A percentile compares a stretch with the other conserved stretches of the same genome.
Conservation (phyloP, 2,888 invertebrate species). For the Apomyelois bistriatella region DNA sequence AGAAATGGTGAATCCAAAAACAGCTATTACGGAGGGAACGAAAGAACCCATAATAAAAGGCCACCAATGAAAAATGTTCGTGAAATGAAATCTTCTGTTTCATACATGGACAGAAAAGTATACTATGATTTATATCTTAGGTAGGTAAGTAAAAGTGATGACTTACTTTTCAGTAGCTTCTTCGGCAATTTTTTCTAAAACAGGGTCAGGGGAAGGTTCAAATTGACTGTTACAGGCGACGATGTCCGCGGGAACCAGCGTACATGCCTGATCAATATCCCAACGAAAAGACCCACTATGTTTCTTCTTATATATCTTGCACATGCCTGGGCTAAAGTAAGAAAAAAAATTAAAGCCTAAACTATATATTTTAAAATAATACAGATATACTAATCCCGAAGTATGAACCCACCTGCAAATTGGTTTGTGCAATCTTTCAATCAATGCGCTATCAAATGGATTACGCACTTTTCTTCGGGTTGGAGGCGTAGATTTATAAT, state of each 20-base stretch:
- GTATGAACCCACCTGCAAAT: constrained; percentile 83
- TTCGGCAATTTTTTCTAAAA: constrained; percentile 82
- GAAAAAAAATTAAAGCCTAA: background rate
- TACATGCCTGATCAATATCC: constrained; percentile 86
- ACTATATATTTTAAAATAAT: too few species aligned
- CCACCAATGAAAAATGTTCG: too few species aligned
- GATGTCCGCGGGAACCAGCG: constrained; percentile 84
- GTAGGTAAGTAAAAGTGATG: too few species aligned
- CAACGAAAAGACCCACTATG: constrained; percentile 69
- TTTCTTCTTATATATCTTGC: constrained; percentile 71
- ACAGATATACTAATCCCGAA: too few species aligned
- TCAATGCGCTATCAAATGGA: constrained; percentile 84
- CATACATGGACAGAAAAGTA: too few species aligned
- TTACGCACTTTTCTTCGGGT: constrained; percentile 78
- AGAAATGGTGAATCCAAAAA: too few species aligned
- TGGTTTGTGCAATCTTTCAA: constrained; percentile 83
- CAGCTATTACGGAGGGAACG: too few species aligned
- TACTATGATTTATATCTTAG: too few species aligned
- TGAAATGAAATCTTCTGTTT: too few species aligned
- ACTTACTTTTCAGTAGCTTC: constrained; percentile 82
- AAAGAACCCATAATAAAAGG: too few species aligned
- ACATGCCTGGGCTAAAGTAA: constrained; percentile 68
- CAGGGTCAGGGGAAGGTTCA: constrained; percentile 81
- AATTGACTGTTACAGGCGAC: constrained; percentile 83
- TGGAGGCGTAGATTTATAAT: constrained; percentile 62